Evolutionary conservation across 1,140 invertebrate genomes (phyloP), one percentile per base, ranked within the genome.

Genomic region (Saccostrea cuccullata): DNA sequence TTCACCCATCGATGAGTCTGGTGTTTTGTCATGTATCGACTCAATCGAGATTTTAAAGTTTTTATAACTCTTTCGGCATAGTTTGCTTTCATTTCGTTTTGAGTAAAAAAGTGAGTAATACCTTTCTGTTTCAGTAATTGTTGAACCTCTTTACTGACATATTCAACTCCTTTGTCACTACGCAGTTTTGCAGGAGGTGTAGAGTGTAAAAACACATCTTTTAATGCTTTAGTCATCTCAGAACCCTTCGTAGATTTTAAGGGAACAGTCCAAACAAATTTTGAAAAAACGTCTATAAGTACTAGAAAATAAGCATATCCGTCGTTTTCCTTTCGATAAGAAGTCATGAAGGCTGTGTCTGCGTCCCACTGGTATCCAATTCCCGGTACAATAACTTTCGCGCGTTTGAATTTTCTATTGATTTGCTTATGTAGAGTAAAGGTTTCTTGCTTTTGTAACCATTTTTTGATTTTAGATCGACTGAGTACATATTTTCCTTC

Each of bases 301-400:
- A 55, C n/a, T 64, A 58, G 13, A 86, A n/a, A 67, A 56, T 89
- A 89, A 6, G 20, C 77, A 47, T 77, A 90, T 23, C 88, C 84
- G 60, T 90, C 84, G 36, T 89, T 89, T 6, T 77, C 56, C 86
- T 90, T 87, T 20, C 20, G 30, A 40, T 85, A 89, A n/a, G 77
- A 30, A 13, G 58, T 64, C 84, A 90, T 84, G 47, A 85, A 73
- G 23, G 84, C 90, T 20, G 86, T 89, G 55, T 90, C 87, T 4
- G 84, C 77, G 30, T 90, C 89, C 89, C 89, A 90, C 86, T 90
- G 89, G 67, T 90, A 88, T 86, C 88, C 88, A 12, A 88, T 85
- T 15, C 86, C 56, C 30, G 90, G 87, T 8, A 86, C 67, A 2
- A 88, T 86, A 20, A 88, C 86, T 86, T 82, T 77, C 73, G 40